These are phyloP conservation scores for Limenitis camilla DNA, from an alignment of 2,888 invertebrate species.

Conservation along the genomic window DNA sequence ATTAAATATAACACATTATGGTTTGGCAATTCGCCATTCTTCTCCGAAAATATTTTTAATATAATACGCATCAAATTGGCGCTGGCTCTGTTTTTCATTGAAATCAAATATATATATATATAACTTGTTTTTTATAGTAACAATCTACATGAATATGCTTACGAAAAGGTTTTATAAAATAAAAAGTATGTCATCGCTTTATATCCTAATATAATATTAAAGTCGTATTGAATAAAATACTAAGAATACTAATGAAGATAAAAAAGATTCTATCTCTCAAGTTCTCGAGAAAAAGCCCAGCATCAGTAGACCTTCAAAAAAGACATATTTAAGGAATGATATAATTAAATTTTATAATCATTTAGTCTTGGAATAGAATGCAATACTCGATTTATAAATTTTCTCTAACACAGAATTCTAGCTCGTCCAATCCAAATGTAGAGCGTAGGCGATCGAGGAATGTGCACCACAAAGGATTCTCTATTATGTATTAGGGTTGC, in stretches of 20 bases:
- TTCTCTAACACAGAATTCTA: not conserved
- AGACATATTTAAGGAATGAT: too few relatives aligned
- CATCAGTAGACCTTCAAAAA: too few relatives aligned
- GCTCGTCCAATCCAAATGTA: not conserved
- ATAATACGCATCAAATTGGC: constrained; percentile 21
- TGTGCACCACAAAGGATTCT: constrained; percentile 4
- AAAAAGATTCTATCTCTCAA: too few relatives aligned
- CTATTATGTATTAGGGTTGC: not conserved
- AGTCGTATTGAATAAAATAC: too few relatives aligned
- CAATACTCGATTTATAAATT: not conserved
- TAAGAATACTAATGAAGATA: too few relatives aligned
- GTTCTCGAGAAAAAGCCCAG: too few relatives aligned
- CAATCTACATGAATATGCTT: too few relatives aligned
- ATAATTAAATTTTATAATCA: too few relatives aligned
- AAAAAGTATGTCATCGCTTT: too few relatives aligned
- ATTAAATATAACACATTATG: not conserved
- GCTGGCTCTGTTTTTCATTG: constrained; percentile 6
- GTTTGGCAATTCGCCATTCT: constrained; percentile 6
- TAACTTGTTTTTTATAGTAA: constrained; percentile 5
- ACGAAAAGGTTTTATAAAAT: too few relatives aligned
- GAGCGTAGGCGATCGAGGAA: constrained; percentile 6
- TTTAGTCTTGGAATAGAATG: too few relatives aligned
- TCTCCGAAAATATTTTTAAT: constrained; percentile 3
- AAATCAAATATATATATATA: not conserved
- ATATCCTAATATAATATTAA: too few relatives aligned